Evolutionary conservation across 2,888 invertebrate genomes (phyloP).

Genomic region (Papilio gigon): DNA sequence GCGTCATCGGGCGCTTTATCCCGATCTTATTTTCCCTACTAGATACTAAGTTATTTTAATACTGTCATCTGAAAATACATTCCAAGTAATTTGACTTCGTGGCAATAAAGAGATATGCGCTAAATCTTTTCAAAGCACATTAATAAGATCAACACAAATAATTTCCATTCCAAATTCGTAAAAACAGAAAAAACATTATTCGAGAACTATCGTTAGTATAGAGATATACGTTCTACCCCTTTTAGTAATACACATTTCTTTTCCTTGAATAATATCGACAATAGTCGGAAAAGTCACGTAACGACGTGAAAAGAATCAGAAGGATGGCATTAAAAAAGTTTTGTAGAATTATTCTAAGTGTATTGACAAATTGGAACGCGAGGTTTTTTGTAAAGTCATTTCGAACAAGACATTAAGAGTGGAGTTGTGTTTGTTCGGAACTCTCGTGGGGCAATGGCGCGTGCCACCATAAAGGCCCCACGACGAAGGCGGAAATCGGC

Average conservation of each 20-base stretch:
- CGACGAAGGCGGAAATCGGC: constrained; percentile 76
- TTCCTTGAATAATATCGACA: neutral
- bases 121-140: no score
- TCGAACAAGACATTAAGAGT: constrained; percentile 53
- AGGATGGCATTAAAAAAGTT: constrained; percentile 28
- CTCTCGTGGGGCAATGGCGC: constrained; percentile 73
- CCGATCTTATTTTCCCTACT: neutral
- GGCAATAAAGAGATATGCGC: constrained; percentile 8
- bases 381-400: constrained; percentile 42
- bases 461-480: constrained; percentile 78
- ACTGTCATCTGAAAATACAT: neutral
- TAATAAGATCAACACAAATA: neutral
- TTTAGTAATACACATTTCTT: neutral
- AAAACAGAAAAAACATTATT: neutral
- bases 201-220: neutral
- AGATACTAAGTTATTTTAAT: neutral
- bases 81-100: neutral
- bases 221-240: neutral
- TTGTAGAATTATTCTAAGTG: constrained; percentile 19
- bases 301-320: constrained; percentile 9
- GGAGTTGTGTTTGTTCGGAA: constrained; percentile 59
- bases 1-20: constrained; percentile 32
- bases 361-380: constrained; percentile 31
- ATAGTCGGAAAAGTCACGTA: constrained; percentile 11
- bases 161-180: neutral